Conservation (phyloP, 2,888 invertebrate genomes). For the Lydus trimaculatus region DNA sequence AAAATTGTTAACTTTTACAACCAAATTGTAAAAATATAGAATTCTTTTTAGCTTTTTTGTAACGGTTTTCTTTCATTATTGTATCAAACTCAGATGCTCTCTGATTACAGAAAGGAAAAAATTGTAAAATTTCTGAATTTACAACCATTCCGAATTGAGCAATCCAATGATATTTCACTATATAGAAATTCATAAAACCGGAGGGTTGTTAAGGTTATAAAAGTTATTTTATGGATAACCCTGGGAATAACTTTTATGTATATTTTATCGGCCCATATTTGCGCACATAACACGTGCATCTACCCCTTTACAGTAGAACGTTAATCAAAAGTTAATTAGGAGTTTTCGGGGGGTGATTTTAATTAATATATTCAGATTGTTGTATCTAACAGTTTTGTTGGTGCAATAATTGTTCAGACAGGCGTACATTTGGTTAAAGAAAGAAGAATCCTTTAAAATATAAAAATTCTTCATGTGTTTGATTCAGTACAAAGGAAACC, state of each 20-base stretch:
- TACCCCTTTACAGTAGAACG: constrained; percentile 24
- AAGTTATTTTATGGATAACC: background rate
- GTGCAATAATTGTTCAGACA: background rate
- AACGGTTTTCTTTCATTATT: no score
- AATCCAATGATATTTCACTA: background rate
- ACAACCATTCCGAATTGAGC: background rate
- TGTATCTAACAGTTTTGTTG: background rate
- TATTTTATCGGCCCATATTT: constrained; percentile 2
- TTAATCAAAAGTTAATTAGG: constrained; percentile 39
- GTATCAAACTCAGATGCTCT: no score
- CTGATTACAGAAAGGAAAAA: background rate
- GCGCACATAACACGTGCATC: background rate
- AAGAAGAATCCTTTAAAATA: no score
- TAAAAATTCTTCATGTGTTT: no score
- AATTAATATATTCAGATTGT: constrained; percentile 29
- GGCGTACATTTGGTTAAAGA: no score
- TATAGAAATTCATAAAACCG: background rate
- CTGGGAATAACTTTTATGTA: background rate
- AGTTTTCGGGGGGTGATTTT: constrained; percentile 32
- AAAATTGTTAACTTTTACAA: background rate
- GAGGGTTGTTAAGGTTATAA: background rate
- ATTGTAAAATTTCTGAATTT: background rate
- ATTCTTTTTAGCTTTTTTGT: background rate
- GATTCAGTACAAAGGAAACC: no score
- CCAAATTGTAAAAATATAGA: background rate